A percentile compares a stretch with the other conserved stretches of the same genome.
These are phyloP conservation scores for Hybos culiciformis DNA, from an alignment of 2,888 invertebrate genomes.

Conservation along the genomic window DNA sequence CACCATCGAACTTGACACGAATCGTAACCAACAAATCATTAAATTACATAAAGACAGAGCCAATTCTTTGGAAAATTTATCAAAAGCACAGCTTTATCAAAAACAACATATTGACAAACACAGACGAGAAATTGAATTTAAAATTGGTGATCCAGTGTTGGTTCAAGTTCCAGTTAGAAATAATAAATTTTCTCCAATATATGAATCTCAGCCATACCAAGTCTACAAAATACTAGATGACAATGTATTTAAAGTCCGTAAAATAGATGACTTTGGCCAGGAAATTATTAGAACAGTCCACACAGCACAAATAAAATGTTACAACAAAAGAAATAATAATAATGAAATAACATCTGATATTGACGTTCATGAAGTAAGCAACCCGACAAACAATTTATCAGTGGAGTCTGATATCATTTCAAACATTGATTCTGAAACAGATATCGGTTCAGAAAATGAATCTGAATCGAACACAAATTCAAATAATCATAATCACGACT, in stretches of 20 bases:
- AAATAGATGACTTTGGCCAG: neutral
- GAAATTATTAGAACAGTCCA: neutral
- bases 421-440: no score
- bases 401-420: no score
- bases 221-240: neutral
- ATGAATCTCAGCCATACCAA: neutral
- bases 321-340: neutral
- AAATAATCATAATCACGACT: no score
- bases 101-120: neutral
- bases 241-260: slow-evolving; percentile 1
- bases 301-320: neutral
- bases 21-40: neutral
- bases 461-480: no score
- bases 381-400: no score
- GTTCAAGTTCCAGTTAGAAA: neutral
- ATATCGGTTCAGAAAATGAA: no score
- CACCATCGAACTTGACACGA: neutral
- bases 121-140: neutral
- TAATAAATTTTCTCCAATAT: neutral
- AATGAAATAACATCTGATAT: neutral
- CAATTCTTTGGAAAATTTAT: neutral
- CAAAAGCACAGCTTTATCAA: neutral
- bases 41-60: neutral
- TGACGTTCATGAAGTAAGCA: no score
- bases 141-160: neutral